phyloP scores from a whole-genome alignment of 2,113 vertebrate species.

The Cricetomys ansorgei region DNA sequence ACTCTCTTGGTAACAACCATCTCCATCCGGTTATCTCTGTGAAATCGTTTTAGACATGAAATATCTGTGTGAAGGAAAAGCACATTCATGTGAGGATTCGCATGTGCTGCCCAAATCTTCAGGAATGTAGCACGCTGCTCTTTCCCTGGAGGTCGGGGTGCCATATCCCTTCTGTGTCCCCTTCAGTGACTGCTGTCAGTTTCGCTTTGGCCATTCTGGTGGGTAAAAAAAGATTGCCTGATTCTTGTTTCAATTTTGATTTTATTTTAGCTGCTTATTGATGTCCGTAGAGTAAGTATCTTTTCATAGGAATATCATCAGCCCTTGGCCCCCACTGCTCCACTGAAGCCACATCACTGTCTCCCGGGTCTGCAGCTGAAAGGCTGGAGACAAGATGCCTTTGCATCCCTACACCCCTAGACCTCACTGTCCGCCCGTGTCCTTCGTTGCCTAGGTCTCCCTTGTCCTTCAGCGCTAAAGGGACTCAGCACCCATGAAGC shows the following conservation, averaged over 20 bases:
- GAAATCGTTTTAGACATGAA: background rate
- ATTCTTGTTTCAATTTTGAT: background rate
- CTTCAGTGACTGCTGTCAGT: fast-evolving
- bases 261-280: background rate
- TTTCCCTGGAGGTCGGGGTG: background rate
- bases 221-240: background rate
- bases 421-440: background rate
- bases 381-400: too few species aligned
- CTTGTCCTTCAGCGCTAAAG: background rate
- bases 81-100: background rate
- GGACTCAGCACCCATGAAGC: background rate
- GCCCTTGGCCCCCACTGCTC: background rate
- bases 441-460: background rate
- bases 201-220: background rate
- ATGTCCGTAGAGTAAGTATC: background rate
- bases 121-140: background rate
- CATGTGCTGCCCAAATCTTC: background rate
- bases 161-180: background rate
- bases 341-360: background rate
- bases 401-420: background rate
- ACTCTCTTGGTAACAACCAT: background rate
- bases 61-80: background rate
- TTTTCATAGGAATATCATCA: background rate
- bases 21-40: background rate
- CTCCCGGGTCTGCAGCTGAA: background rate